Evolutionary conservation across 2,797 vertebrate species (phyloP).

Genomic region (Channallabes apus): DNA sequence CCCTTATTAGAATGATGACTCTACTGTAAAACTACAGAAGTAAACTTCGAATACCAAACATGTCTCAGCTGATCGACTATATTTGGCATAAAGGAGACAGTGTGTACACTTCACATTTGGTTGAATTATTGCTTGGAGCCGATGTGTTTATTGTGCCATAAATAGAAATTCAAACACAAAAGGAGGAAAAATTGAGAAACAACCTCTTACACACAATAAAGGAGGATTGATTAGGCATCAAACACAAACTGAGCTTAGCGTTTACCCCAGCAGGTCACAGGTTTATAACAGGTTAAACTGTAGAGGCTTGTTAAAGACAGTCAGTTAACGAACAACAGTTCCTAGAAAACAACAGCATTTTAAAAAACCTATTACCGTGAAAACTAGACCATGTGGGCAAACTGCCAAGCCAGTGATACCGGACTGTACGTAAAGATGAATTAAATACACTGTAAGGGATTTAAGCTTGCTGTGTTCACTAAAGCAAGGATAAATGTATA

Average conservation of each 20-base stretch:
- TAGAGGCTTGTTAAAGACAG: background rate
- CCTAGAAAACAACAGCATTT: background rate
- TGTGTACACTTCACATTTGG: slow-evolving; percentile 3
- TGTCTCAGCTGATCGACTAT: slow-evolving; percentile 19
- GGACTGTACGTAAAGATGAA: background rate
- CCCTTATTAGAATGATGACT: slow-evolving; percentile 2
- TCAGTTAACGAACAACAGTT: background rate
- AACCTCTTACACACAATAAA: background rate
- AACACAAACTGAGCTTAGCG: background rate
- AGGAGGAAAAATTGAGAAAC: background rate
- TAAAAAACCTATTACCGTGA: background rate
- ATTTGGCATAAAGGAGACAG: background rate
- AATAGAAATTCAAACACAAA: slow-evolving; percentile 16
- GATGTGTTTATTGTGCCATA: slow-evolving; percentile 3
- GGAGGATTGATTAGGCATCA: background rate
- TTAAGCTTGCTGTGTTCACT: background rate
- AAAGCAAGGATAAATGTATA: background rate
- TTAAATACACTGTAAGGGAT: background rate
- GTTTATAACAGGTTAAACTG: background rate
- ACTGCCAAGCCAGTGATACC: background rate
- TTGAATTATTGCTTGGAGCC: background rate
- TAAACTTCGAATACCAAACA: slow-evolving; percentile 20
- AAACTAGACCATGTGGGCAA: background rate
- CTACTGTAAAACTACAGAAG: slow-evolving; percentile 1
- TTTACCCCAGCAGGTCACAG: background rate